Evolutionary conservation across 2,888 invertebrate species (phyloP).

Genomic region (Scaptomyza cyrtandrae): DNA sequence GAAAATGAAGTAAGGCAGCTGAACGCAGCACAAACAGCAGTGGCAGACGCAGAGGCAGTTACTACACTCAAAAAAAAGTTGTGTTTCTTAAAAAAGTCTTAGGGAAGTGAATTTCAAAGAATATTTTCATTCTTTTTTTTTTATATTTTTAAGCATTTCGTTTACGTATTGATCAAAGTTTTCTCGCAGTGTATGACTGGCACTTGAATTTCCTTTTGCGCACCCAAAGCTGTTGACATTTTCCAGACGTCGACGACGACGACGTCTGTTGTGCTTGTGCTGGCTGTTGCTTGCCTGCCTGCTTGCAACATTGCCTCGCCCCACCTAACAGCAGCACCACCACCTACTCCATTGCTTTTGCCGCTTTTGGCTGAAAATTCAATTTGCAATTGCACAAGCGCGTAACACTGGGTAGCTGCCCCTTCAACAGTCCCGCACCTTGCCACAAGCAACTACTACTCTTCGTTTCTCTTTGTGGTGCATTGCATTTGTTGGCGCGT

Average conservation of each 20-base stretch:
- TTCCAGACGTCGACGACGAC: constrained; percentile 61
- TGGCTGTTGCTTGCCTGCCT: not conserved
- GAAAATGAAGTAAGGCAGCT: constrained; percentile 70
- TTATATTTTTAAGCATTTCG: no score
- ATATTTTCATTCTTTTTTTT: no score
- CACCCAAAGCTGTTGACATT: constrained; percentile 65
- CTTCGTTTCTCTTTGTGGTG: constrained; percentile 22
- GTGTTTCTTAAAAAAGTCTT: not conserved
- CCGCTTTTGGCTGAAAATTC: constrained; percentile 63
- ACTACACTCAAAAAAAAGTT: not conserved
- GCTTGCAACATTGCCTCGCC: constrained; percentile 2
- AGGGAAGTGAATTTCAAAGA: no score
- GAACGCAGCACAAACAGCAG: constrained; percentile 37
- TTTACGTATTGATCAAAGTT: no score
- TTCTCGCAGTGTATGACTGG: constrained; percentile 22
- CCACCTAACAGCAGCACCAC: not conserved
- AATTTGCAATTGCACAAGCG: constrained; percentile 79
- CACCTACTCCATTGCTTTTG: constrained; percentile 4
- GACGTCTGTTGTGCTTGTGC: no score
- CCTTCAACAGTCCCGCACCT: not conserved
- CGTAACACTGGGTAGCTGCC: constrained; percentile 64
- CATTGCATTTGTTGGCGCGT: constrained; percentile 70
- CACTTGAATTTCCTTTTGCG: constrained; percentile 60
- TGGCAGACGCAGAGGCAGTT: constrained; percentile 20
- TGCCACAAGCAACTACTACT: constrained; percentile 7